A percentile compares a stretch with the other conserved stretches of the same genome.
These are phyloP conservation scores for Tolmerus cingulatus DNA, from an alignment of 2,888 invertebrate species.

Conservation along the genomic window DNA sequence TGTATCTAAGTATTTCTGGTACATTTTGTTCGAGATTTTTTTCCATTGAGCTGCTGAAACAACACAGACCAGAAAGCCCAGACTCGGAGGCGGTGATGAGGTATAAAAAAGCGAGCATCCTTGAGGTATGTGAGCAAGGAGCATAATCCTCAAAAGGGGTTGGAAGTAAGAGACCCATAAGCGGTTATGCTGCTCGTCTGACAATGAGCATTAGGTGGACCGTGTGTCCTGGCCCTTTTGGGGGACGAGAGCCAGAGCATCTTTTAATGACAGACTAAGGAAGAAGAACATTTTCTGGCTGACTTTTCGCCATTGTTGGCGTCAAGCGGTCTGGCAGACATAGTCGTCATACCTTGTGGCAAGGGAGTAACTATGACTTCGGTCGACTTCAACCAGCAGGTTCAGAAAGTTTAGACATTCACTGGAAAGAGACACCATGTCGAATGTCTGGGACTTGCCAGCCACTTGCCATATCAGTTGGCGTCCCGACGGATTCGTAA, in stretches of 20 bases:
- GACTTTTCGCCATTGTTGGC: neutral
- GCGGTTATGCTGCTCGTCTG: neutral
- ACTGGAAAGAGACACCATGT: neutral
- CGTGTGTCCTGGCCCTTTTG: neutral
- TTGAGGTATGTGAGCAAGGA: neutral
- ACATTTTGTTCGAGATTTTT: neutral
- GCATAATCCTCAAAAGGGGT: neutral
- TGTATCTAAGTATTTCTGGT: neutral
- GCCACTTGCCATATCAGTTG: neutral
- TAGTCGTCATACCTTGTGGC: neutral
- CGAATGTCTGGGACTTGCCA: neutral
- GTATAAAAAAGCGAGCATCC: neutral
- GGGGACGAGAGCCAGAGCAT: neutral
- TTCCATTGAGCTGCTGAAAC: neutral
- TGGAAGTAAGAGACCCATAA: neutral
- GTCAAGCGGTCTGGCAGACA: neutral
- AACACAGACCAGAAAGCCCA: neutral
- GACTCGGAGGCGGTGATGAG: neutral
- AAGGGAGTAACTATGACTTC: neutral
- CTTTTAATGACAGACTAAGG: neutral
- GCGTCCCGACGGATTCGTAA: neutral
- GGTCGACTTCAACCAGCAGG: neutral
- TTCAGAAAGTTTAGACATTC: neutral
- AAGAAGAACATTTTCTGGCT: neutral
- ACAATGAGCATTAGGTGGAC: neutral